These are phyloP conservation scores for Blomia tropicalis DNA, from an alignment of 2,888 invertebrate genomes.

Conservation along the genomic window DNA sequence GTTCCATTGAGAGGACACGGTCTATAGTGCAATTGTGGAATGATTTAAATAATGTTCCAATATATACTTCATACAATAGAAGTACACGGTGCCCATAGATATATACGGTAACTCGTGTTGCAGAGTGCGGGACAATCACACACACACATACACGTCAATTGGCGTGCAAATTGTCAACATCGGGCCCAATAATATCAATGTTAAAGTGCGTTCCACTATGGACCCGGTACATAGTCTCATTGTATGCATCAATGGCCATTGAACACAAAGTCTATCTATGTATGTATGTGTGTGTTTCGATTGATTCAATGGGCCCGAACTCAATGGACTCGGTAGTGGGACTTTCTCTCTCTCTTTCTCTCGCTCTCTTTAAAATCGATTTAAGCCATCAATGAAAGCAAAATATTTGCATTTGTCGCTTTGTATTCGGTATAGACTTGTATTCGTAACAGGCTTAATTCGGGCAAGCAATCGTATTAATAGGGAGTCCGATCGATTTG, in stretches of 20 bases:
- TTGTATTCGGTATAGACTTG: too few relatives aligned
- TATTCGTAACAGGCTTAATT: constrained; percentile 10
- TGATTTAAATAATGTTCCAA: too few relatives aligned
- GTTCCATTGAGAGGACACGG: neutral
- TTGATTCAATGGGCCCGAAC: neutral
- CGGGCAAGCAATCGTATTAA: constrained; percentile 12
- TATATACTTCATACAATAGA: too few relatives aligned
- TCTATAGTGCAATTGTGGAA: neutral
- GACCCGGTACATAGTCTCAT: neutral
- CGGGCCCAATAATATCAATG: constrained; percentile 8
- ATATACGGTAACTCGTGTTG: constrained; percentile 10
- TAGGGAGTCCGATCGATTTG: constrained; percentile 11
- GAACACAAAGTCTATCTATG: too few relatives aligned
- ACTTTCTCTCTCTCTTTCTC: neutral
- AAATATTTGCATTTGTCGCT: constrained; percentile 10
- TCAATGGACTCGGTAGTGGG: neutral
- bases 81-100: too few relatives aligned
- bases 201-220: neutral
- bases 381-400: constrained; percentile 9
- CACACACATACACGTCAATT: constrained; percentile 8
- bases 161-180: constrained; percentile 15
- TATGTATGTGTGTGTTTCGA: too few relatives aligned
- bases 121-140: neutral
- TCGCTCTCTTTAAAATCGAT: constrained; percentile 12
- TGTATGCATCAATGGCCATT: constrained; percentile 3